Evolutionary conservation across 2,888 invertebrate genomes (phyloP).

Genomic region (Epinotia demarniana): DNA sequence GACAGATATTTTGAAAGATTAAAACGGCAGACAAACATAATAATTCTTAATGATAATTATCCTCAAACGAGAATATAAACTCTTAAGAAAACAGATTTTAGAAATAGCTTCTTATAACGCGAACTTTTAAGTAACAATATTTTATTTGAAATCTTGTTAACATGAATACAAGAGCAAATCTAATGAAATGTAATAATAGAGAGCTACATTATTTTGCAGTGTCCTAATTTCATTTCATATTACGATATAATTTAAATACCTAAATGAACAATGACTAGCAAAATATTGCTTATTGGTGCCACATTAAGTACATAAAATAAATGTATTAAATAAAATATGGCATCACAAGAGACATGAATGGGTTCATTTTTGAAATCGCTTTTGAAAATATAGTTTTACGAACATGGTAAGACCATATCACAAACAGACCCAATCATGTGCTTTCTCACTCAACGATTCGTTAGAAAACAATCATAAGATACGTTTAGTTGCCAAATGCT

Average conservation of each 20-base stretch:
- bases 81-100: background rate
- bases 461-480: conserved; percentile 6
- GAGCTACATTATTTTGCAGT: conserved; percentile 7
- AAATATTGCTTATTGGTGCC: conserved; percentile 53
- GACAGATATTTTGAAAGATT: background rate
- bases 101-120: background rate
- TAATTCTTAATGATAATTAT: background rate
- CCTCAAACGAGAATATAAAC: background rate
- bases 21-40: background rate
- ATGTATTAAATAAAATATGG: conserved; percentile 14
- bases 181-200: conserved; percentile 10
- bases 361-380: background rate
- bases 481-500: background rate
- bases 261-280: conserved; percentile 51
- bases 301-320: conserved; percentile 50
- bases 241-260: conserved; percentile 4
- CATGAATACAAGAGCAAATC: conserved; percentile 8
- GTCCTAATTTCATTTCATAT: conserved; percentile 12
- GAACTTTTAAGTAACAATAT: background rate
- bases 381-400: background rate
- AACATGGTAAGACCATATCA: background rate
- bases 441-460: background rate
- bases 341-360: background rate
- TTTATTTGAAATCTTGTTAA: background rate
- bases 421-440: background rate